These are phyloP conservation scores for Galendromus occidentalis DNA, from an alignment of 1,140 invertebrate species.

Conservation along the genomic window DNA sequence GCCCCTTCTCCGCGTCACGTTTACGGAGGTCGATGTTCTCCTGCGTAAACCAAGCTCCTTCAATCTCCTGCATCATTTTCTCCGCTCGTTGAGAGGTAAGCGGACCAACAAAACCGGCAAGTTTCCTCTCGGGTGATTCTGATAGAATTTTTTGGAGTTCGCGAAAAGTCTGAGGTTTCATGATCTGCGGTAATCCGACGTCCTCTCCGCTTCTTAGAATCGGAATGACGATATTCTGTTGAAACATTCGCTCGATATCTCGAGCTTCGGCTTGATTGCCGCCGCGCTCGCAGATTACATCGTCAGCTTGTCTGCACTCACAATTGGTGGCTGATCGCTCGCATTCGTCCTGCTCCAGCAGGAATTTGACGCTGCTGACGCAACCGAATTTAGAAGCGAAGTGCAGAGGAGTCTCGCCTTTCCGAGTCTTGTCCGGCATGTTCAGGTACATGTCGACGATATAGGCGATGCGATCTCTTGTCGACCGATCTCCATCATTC, in stretches of 20 bases:
- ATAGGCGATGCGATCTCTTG: slow-evolving; percentile 38
- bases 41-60: slow-evolving; percentile 25
- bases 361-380: slow-evolving; percentile 48
- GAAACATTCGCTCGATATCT: slow-evolving; percentile 39
- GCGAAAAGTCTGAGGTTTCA: slow-evolving; percentile 26
- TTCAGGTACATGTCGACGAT: slow-evolving; percentile 83
- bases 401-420: slow-evolving; percentile 66
- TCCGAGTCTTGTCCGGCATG: slow-evolving; percentile 54
- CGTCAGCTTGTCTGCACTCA: slow-evolving; percentile 44
- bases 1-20: slow-evolving; percentile 57
- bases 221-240: slow-evolving; percentile 60
- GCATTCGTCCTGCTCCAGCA: slow-evolving; percentile 57
- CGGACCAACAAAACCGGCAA: slow-evolving; percentile 60
- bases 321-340: slow-evolving; percentile 47
- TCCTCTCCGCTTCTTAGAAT: slow-evolving; percentile 52
- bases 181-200: slow-evolving; percentile 38
- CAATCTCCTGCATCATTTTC: slow-evolving; percentile 58
- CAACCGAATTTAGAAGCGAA: slow-evolving; percentile 70
- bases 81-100: slow-evolving; percentile 51
- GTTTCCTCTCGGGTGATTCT: slow-evolving; percentile 43
- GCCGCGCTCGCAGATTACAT: slow-evolving; percentile 34
- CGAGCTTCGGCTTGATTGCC: background rate
- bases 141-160: slow-evolving; percentile 22
- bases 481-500: slow-evolving; percentile 34
- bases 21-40: slow-evolving; percentile 35